Evolutionary conservation across 2,113 vertebrate genomes (phyloP).

Genomic region (Oostethus manadensis): DNA sequence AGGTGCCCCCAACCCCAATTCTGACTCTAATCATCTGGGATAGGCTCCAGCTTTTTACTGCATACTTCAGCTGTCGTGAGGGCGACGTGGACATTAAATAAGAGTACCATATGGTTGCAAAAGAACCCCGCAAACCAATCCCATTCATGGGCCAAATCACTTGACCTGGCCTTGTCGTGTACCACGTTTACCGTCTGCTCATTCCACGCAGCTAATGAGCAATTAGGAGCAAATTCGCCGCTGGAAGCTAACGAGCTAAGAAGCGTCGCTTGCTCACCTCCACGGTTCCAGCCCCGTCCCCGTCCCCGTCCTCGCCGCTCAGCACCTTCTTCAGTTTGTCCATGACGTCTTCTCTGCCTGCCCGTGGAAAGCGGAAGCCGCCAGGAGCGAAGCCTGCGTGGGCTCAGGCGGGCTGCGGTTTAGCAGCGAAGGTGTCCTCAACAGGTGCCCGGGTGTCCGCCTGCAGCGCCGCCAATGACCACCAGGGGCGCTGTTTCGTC

Average conservation of each 20-base stretch:
- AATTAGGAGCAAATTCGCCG: too few species aligned
- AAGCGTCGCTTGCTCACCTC: slow-evolving; percentile 64
- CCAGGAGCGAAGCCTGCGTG: not conserved
- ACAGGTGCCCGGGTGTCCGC: slow-evolving; percentile 67
- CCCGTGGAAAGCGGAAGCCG: too few species aligned
- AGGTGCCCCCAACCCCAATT: too few species aligned
- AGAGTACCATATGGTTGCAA: not conserved
- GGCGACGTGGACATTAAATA: not conserved
- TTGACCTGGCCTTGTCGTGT: too few species aligned
- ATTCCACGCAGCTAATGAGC: too few species aligned
- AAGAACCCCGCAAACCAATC: not conserved
- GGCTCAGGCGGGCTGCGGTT: slow-evolving; percentile 9
- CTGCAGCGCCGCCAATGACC: slow-evolving; percentile 34
- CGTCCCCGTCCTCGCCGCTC: slow-evolving; percentile 73
- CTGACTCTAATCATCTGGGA: too few species aligned
- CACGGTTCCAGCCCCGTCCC: slow-evolving; percentile 70
- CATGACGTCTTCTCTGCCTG: slow-evolving; percentile 47
- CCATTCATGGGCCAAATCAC: too few species aligned
- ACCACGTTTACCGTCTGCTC: not conserved
- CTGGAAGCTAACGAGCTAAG: slow-evolving; percentile 10
- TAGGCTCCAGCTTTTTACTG: too few species aligned
- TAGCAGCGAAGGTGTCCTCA: not conserved
- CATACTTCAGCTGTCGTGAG: not conserved
- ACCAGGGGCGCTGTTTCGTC: slow-evolving; percentile 35
- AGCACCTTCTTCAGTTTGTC: slow-evolving; percentile 88